Conservation (phyloP, 2,797 vertebrate species). For the Trachops cirrhosus region DNA sequence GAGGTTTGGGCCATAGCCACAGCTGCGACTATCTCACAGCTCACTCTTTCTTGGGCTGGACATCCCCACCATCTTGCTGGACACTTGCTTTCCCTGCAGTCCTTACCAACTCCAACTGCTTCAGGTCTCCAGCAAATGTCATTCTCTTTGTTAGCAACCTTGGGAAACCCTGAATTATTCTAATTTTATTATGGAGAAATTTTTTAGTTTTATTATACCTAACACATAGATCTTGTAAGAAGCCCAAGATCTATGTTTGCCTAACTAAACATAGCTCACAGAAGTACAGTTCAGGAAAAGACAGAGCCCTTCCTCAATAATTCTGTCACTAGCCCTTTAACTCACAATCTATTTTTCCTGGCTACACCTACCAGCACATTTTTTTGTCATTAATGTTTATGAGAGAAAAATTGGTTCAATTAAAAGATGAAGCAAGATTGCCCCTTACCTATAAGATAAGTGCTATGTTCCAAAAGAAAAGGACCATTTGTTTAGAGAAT, state of each 20-base stretch:
- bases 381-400: constrained; percentile 35
- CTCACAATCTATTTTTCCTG: constrained; percentile 22
- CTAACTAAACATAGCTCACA: background rate
- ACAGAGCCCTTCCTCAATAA: background rate
- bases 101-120: background rate
- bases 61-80: background rate
- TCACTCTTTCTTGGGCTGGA: background rate
- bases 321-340: background rate
- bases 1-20: background rate
- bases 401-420: constrained; percentile 60
- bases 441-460: constrained; percentile 33
- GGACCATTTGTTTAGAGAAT: constrained; percentile 29
- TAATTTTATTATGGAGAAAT: background rate
- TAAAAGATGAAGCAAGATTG: constrained; percentile 54
- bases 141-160: background rate
- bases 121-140: background rate
- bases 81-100: background rate
- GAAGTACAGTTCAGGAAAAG: background rate
- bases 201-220: background rate
- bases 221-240: background rate
- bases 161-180: background rate
- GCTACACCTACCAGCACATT: background rate
- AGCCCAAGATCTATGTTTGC: background rate
- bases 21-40: background rate
- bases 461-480: constrained; percentile 56